Conservation (phyloP, 2,888 invertebrate genomes). For the Amiota minor region DNA sequence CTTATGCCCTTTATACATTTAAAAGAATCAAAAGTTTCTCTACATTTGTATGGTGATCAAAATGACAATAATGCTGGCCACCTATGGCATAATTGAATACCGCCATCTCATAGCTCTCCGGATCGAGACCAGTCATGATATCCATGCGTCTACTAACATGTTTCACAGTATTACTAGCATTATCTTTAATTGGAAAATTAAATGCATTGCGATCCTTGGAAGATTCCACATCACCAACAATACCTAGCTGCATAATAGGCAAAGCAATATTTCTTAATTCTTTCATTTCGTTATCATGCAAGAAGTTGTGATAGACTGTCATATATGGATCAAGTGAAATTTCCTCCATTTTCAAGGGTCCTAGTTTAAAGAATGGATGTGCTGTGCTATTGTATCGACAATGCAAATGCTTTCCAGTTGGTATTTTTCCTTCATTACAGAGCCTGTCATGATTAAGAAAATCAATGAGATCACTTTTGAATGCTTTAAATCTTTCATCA, state of each 20-base stretch:
- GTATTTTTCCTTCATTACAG: slow-evolving; percentile 33
- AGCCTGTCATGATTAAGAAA: slow-evolving; percentile 22
- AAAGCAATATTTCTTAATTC: slow-evolving; percentile 18
- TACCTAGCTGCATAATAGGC: slow-evolving; percentile 8
- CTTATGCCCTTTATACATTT: too few relatives aligned
- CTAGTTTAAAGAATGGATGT: slow-evolving; percentile 40
- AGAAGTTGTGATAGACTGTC: slow-evolving; percentile 40
- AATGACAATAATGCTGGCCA: slow-evolving; percentile 39
- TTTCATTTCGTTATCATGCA: slow-evolving; percentile 32
- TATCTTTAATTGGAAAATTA: slow-evolving; percentile 34
- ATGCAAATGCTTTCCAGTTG: slow-evolving; percentile 23
- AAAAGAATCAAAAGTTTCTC: too few relatives aligned
- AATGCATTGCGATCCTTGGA: neutral
- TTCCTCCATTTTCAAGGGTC: slow-evolving; percentile 44
- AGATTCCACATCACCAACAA: neutral
- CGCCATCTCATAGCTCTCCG: slow-evolving; percentile 14
- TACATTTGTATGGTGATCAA: too few relatives aligned
- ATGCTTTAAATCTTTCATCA: neutral
- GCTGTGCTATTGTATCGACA: slow-evolving; percentile 33
- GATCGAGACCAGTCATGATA: slow-evolving; percentile 41
- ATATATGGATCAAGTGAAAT: slow-evolving; percentile 44
- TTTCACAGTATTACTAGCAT: slow-evolving; percentile 36
- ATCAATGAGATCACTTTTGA: neutral
- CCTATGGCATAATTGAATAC: slow-evolving; percentile 42
- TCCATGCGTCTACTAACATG: slow-evolving; percentile 33